A percentile compares a stretch with the other conserved stretches of the same genome.
These are phyloP conservation scores for Steinernema khuongi DNA, from an alignment of 1,140 invertebrate genomes.

Conservation along the genomic window DNA sequence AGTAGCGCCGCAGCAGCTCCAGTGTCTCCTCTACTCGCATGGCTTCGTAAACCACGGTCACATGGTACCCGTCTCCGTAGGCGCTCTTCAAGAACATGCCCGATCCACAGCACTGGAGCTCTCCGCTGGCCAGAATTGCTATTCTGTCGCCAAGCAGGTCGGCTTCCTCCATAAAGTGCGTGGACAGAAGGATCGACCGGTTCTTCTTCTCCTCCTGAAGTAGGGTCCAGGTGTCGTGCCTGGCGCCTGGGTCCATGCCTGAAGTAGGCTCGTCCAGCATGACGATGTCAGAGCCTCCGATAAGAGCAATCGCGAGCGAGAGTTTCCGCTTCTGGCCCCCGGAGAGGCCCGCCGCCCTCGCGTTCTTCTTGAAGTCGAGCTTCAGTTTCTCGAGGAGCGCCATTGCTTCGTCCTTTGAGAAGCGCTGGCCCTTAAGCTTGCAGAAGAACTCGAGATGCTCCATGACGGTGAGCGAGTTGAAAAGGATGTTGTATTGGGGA, in stretches of 20 bases:
- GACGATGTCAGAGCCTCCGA: constrained; percentile 62
- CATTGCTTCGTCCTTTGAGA: constrained; percentile 59
- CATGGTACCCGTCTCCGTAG: constrained; percentile 66
- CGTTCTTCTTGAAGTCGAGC: constrained; percentile 65
- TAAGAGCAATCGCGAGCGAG: constrained; percentile 73
- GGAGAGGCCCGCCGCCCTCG: constrained; percentile 67
- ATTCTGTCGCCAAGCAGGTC: constrained; percentile 69
- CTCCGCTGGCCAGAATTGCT: constrained; percentile 66
- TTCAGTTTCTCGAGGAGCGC: constrained; percentile 30
- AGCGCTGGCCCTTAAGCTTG: constrained; percentile 67
- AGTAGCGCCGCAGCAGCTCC: constrained; percentile 4
- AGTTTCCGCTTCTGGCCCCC: constrained; percentile 78
- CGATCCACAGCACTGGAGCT: constrained; percentile 66
- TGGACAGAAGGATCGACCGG: constrained; percentile 68
- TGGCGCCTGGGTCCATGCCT: constrained; percentile 64
- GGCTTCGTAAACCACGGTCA: constrained; percentile 40
- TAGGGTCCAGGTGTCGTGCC: constrained; percentile 63
- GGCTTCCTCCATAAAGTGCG: constrained; percentile 68
- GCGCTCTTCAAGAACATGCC: constrained; percentile 67
- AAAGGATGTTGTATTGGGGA: constrained; percentile 89
- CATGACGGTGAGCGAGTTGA: constrained; percentile 77
- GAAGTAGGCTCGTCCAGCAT: constrained; percentile 65
- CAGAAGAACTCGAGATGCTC: constrained; percentile 84
- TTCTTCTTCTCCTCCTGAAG: constrained; percentile 40
- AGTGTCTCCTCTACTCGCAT: neutral